phyloP scores from a whole-genome alignment of 2,797 vertebrate species.

The Coluber constrictor region DNA sequence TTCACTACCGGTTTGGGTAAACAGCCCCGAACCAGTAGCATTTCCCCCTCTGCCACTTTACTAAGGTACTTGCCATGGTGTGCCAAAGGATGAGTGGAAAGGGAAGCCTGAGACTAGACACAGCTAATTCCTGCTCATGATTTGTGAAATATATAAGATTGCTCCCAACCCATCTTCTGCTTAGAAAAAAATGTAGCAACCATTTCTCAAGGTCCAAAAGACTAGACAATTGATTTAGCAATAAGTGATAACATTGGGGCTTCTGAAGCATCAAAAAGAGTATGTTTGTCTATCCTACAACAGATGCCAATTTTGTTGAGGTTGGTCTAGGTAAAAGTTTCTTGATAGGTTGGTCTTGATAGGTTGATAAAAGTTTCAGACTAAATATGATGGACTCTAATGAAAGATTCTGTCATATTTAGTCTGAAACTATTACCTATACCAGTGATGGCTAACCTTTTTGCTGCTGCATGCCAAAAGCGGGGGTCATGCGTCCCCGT shows the following conservation, averaged over 20 bases:
- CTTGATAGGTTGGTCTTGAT: not conserved
- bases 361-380: not conserved
- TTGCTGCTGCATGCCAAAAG: no score
- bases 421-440: not conserved
- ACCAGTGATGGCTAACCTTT: not conserved
- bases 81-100: not conserved
- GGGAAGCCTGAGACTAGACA: not conserved
- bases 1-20: no score
- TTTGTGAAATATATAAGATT: not conserved
- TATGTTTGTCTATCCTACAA: not conserved
- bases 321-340: not conserved
- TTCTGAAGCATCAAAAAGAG: not conserved
- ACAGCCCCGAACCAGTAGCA: no score
- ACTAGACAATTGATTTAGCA: not conserved
- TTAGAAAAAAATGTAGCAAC: not conserved
- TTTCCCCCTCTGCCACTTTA: not conserved
- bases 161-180: not conserved
- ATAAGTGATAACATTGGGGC: not conserved
- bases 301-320: not conserved
- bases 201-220: not conserved
- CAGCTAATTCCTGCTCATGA: not conserved
- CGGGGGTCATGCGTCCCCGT: no score
- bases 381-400: not conserved
- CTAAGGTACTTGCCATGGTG: not conserved
- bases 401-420: not conserved